Conservation (phyloP, 1,140 invertebrate genomes). For the Pteromalus puparum region DNA sequence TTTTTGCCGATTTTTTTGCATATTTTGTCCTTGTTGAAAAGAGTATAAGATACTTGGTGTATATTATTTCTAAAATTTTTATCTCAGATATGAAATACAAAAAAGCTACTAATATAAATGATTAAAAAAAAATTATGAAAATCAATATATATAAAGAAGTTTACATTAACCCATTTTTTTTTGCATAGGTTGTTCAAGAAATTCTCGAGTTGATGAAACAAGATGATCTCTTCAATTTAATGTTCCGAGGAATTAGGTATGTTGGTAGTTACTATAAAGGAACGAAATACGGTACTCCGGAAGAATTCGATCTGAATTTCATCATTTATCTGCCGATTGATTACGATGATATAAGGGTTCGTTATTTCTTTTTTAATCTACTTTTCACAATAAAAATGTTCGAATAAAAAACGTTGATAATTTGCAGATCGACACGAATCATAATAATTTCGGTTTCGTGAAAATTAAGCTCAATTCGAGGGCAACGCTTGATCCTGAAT, state of each 20-base stretch:
- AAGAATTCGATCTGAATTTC: conserved; percentile 77
- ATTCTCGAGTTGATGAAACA: conserved; percentile 61
- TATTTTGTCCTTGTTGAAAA: too few relatives aligned
- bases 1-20: too few relatives aligned
- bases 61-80: too few relatives aligned
- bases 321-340: conserved; percentile 66
- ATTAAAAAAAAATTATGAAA: too few relatives aligned
- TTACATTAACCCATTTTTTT: too few relatives aligned
- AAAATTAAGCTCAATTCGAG: conserved; percentile 50
- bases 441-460: conserved; percentile 47
- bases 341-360: not conserved
- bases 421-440: conserved; percentile 45
- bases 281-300: conserved; percentile 73
- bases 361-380: not conserved
- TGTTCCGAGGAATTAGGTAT: conserved; percentile 67
- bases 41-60: too few relatives aligned
- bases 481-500: conserved; percentile 31
- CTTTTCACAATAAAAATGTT: not conserved
- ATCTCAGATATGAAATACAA: too few relatives aligned
- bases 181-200: conserved; percentile 49
- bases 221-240: conserved; percentile 62
- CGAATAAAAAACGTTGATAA: conserved; percentile 1
- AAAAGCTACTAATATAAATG: too few relatives aligned
- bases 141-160: too few relatives aligned
- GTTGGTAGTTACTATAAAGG: conserved; percentile 76